Evolutionary conservation across 92 coral and sea anemone genomes (phyloP).

Genomic region (Bergia sp.): DNA sequence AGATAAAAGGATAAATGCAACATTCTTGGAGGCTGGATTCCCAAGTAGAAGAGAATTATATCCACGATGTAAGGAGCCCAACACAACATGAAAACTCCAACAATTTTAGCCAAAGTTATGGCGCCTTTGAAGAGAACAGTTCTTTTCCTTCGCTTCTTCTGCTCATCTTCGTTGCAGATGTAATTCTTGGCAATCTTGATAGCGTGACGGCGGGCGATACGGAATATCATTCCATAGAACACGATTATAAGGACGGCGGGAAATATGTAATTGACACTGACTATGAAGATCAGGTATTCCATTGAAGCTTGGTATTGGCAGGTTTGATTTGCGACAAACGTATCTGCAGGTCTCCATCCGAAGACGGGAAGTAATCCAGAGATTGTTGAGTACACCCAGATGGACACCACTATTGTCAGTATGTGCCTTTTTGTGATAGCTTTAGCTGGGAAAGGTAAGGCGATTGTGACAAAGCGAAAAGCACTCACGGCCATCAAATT

Average conservation of each 20-base stretch:
- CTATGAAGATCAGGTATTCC: conserved; percentile 65
- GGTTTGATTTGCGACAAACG: background rate
- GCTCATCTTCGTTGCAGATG: conserved; percentile 56
- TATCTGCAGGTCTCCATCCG: conserved; percentile 72
- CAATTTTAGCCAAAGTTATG: conserved; percentile 78
- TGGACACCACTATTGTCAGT: conserved; percentile 29
- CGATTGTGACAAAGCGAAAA: conserved; percentile 80
- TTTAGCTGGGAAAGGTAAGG: conserved; percentile 70
- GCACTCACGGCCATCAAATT: conserved; percentile 75
- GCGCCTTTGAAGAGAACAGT: conserved; percentile 74
- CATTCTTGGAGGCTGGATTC: conserved; percentile 23
- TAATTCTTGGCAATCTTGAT: conserved; percentile 65
- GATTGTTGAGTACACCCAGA: conserved; percentile 73
- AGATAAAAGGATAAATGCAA: conserved; percentile 58
- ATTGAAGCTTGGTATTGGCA: conserved; percentile 48
- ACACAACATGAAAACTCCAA: conserved; percentile 71
- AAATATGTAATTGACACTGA: conserved; percentile 65
- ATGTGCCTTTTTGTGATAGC: conserved; percentile 59
- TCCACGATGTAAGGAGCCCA: conserved; percentile 79
- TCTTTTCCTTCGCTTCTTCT: conserved; percentile 58
- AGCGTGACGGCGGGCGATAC: conserved; percentile 81
- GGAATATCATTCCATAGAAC: conserved; percentile 70
- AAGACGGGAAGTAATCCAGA: conserved; percentile 67
- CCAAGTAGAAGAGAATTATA: conserved; percentile 27
- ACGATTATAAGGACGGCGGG: conserved; percentile 71